phyloP scores from a whole-genome alignment of 2,888 invertebrate genomes.

The Clepsis dumicolana region DNA sequence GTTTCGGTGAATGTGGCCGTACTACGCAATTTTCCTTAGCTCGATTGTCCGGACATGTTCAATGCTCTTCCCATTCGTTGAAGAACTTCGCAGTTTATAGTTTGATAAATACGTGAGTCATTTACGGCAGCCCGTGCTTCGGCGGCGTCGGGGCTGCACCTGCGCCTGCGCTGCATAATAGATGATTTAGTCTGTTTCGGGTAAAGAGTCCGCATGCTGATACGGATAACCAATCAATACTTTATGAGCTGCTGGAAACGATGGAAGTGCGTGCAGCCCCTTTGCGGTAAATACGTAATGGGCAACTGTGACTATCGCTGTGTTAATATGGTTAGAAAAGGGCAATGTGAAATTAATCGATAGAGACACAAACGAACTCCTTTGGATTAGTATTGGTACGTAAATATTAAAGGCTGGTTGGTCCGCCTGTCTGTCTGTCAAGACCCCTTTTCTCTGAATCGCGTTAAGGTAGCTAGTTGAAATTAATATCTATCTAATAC shows the following conservation, averaged over 20 bases:
- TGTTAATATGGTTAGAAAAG: background rate
- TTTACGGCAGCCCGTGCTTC: background rate
- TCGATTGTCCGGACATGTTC: too few relatives aligned
- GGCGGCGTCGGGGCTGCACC: conserved; percentile 19
- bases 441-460: too few relatives aligned
- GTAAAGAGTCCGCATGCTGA: conserved; percentile 22
- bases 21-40: too few relatives aligned
- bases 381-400: too few relatives aligned
- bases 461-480: too few relatives aligned
- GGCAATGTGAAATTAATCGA: background rate
- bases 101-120: too few relatives aligned
- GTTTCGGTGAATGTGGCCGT: too few relatives aligned
- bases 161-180: conserved; percentile 36
- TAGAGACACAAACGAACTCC: background rate
- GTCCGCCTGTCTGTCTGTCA: too few relatives aligned
- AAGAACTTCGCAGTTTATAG: too few relatives aligned
- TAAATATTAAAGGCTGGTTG: too few relatives aligned
- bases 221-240: conserved; percentile 27
- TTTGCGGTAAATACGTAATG: background rate
- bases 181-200: conserved; percentile 20
- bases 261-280: conserved; percentile 24
- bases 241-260: conserved; percentile 16
- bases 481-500: too few relatives aligned
- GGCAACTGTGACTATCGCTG: background rate
- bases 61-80: too few relatives aligned